These are phyloP conservation scores for Nebria brevicollis DNA, from an alignment of 2,888 invertebrate genomes.

Conservation along the genomic window DNA sequence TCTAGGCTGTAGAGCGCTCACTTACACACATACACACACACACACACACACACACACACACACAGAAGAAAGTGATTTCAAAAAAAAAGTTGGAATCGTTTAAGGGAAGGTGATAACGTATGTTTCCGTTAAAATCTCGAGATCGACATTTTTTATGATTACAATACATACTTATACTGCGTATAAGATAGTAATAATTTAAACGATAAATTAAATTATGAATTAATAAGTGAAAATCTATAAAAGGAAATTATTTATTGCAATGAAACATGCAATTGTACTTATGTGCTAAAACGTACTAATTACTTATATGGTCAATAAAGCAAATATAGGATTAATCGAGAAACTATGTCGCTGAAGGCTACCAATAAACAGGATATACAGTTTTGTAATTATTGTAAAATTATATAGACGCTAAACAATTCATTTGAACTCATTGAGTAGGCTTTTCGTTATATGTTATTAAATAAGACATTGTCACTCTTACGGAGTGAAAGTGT, in stretches of 20 bases:
- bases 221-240: background rate
- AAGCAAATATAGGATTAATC: background rate
- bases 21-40: no score
- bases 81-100: no score
- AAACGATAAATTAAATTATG: no score
- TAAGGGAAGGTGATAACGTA: no score
- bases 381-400: background rate
- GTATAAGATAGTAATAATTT: no score
- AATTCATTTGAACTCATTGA: background rate
- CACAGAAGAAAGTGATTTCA: no score
- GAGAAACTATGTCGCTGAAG: background rate
- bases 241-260: background rate
- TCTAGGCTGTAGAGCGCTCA: no score
- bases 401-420: background rate
- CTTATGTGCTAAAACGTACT: background rate
- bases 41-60: no score
- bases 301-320: background rate
- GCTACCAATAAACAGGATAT: background rate
- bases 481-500: constrained; percentile 33
- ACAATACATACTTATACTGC: no score
- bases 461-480: constrained; percentile 39
- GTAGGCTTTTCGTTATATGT: constrained; percentile 27
- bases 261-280: background rate
- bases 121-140: no score
- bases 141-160: no score